Evolutionary conservation across 2,888 invertebrate species (phyloP).

Genomic region (Tholera decimalis): DNA sequence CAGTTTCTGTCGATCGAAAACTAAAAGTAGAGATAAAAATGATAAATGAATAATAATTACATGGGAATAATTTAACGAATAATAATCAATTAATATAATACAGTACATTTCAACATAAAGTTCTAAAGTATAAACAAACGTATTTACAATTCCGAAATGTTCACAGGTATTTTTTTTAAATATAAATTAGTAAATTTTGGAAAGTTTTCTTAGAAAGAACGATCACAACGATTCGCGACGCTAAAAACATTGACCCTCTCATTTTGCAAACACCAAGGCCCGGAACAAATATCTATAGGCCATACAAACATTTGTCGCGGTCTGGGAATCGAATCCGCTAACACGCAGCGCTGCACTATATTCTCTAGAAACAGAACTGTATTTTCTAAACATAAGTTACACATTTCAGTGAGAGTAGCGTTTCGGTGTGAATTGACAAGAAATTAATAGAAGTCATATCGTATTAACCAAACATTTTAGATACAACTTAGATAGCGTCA

Average conservation of each 20-base stretch:
- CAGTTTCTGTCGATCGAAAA: slow-evolving; percentile 21
- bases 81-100: slow-evolving; percentile 39
- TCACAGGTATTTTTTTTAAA: background rate
- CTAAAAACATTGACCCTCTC: too few species aligned
- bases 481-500: too few species aligned
- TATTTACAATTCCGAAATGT: slow-evolving; percentile 39
- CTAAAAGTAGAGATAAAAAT: slow-evolving; percentile 24
- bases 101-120: slow-evolving; percentile 29
- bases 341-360: too few species aligned
- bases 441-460: background rate
- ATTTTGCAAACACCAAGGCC: too few species aligned
- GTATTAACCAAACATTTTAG: background rate
- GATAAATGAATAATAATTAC: slow-evolving; percentile 22
- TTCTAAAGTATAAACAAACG: slow-evolving; percentile 16
- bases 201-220: background rate
- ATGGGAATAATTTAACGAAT: slow-evolving; percentile 42
- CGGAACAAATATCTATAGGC: too few species aligned
- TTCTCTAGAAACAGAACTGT: background rate
- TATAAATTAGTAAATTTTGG: background rate
- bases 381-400: background rate
- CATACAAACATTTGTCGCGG: too few species aligned
- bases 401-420: background rate
- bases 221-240: background rate
- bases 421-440: background rate
- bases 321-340: too few species aligned